Evolutionary conservation across 2,113 vertebrate species (phyloP).

Genomic region (Albula goreensis): DNA sequence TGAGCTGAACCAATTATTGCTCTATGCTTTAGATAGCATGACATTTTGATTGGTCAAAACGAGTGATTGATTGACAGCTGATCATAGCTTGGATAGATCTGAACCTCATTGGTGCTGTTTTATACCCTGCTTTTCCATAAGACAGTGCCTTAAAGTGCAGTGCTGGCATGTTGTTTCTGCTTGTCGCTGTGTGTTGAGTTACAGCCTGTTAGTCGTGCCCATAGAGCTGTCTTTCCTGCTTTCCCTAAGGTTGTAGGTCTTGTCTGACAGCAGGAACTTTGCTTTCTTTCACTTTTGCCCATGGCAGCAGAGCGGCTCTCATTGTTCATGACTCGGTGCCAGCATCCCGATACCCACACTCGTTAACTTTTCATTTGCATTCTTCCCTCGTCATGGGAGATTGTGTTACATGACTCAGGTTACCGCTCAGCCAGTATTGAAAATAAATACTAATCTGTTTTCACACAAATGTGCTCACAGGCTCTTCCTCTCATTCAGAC

Average conservation of each 20-base stretch:
- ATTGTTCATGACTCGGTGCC: background rate
- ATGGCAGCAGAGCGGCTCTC: background rate
- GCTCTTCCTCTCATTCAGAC: constrained; percentile 62
- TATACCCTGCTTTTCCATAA: background rate
- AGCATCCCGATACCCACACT: background rate
- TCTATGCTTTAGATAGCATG: too few relatives aligned
- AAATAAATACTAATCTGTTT: constrained; percentile 15
- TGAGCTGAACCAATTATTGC: too few relatives aligned
- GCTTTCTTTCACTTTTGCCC: background rate
- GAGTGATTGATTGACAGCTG: too few relatives aligned
- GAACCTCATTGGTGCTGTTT: too few relatives aligned
- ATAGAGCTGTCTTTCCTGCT: background rate
- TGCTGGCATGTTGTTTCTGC: background rate
- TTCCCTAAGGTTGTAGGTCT: background rate
- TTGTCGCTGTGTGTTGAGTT: background rate
- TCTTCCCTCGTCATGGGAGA: background rate
- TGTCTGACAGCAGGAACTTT: background rate
- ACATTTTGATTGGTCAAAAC: too few relatives aligned
- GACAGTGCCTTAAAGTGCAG: background rate
- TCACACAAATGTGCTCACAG: background rate
- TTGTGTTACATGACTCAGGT: background rate
- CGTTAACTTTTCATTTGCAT: constrained; percentile 11
- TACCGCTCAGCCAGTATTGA: background rate
- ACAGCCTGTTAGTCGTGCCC: background rate
- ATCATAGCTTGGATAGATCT: too few relatives aligned